Evolutionary conservation across 1,140 invertebrate species (phyloP).

Genomic region (Vollenhovia emeryi): DNA sequence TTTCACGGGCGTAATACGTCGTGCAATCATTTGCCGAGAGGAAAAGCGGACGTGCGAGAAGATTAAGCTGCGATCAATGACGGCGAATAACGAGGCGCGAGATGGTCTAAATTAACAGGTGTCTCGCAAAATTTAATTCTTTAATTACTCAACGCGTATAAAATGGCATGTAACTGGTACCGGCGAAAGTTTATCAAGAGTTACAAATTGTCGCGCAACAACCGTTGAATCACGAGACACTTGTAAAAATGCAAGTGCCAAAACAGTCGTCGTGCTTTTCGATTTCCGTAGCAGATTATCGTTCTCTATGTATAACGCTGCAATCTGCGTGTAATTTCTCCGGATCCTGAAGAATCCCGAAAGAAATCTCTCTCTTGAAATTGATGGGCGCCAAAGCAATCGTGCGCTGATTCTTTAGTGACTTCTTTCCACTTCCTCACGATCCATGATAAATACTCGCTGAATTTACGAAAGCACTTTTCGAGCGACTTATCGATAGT

Average conservation of each 20-base stretch:
- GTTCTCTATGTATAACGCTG: background rate
- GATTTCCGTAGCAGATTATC: background rate
- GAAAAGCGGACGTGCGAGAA: constrained; percentile 1
- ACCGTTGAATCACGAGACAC: background rate
- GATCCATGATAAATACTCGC: background rate
- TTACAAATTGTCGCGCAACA: background rate
- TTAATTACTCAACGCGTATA: background rate
- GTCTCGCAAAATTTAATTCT: background rate
- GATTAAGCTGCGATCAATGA: constrained; percentile 19
- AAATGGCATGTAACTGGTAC: background rate
- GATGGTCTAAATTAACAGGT: background rate
- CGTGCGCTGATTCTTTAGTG: background rate
- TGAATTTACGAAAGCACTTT: constrained; percentile 29
- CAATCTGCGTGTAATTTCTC: constrained; percentile 11
- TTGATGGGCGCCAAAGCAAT: constrained; percentile 11
- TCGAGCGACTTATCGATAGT: constrained; percentile 14
- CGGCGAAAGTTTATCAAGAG: background rate
- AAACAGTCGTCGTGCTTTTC: background rate
- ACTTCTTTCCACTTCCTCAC: background rate
- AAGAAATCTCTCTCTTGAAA: background rate
- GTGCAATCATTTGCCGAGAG: background rate
- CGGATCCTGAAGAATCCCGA: background rate
- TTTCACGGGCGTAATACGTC: constrained; percentile 34
- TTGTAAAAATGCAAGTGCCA: background rate
- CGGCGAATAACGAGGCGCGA: background rate